Conservation (phyloP, 64 coral and sea anemone genomes). For the Acropora yongei region DNA sequence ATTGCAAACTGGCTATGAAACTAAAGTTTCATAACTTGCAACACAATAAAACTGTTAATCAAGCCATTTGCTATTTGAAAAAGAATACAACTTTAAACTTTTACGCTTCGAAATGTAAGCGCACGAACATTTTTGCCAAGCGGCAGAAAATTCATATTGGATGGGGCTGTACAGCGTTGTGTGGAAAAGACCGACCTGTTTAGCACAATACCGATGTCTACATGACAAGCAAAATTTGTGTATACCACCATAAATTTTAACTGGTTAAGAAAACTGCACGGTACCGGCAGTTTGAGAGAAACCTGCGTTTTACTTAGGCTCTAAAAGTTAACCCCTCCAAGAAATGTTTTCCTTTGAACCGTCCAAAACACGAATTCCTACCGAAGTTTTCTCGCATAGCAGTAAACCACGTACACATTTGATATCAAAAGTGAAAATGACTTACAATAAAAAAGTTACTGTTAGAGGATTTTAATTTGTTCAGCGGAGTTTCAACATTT, state of each 20-base stretch:
- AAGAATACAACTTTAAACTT: too few relatives aligned
- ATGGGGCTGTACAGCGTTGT: background rate
- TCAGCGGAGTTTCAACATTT: too few relatives aligned
- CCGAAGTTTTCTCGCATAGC: background rate
- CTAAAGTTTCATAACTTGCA: too few relatives aligned
- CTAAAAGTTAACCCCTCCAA: conserved; percentile 1
- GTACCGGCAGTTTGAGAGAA: conserved; percentile 6
- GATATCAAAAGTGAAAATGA: too few relatives aligned
- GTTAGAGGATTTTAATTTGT: too few relatives aligned
- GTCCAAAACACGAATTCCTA: background rate
- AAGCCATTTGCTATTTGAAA: background rate
- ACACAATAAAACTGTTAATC: background rate
- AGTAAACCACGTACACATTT: background rate
- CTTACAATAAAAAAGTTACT: too few relatives aligned
- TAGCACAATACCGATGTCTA: background rate
- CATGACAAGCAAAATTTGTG: background rate
- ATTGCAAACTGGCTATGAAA: too few relatives aligned
- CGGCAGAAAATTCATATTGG: background rate
- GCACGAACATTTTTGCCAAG: background rate
- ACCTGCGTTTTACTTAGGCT: background rate
- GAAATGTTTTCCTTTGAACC: background rate
- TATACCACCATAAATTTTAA: conserved; percentile 19
- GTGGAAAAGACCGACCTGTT: background rate
- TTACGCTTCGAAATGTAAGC: background rate
- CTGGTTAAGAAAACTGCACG: background rate